Conservation (phyloP, 2,797 vertebrate species). For the Spea hammondii region DNA sequence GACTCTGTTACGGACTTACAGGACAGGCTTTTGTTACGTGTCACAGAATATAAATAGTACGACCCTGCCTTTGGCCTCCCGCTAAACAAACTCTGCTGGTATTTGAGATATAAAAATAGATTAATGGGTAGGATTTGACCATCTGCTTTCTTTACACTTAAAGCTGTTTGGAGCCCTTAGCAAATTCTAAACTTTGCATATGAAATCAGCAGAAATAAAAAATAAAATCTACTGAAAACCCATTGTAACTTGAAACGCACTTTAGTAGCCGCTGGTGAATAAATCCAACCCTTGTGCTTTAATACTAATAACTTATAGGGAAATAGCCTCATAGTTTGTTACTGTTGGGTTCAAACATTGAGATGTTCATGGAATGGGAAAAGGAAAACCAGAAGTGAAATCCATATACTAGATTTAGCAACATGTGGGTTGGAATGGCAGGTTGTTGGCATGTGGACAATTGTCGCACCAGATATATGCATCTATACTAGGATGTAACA, state of each 20-base stretch:
- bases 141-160: neutral
- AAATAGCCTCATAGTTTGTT: neutral
- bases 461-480: too few species aligned
- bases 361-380: neutral
- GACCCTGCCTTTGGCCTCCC: neutral
- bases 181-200: neutral
- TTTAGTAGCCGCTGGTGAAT: neutral
- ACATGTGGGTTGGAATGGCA: too few species aligned
- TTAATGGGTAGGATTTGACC: neutral
- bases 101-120: conserved; percentile 19
- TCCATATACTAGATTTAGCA: neutral
- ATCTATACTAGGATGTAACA: too few species aligned
- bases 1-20: neutral
- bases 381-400: neutral
- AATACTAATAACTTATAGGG: neutral
- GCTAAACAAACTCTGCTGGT: conserved; percentile 6
- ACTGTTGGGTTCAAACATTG: neutral
- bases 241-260: neutral
- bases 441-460: too few species aligned
- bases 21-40: conserved; percentile 17
- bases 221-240: neutral
- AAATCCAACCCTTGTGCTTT: neutral
- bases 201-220: neutral
- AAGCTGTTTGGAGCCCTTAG: neutral
- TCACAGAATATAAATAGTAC: neutral